Conservation (phyloP, 2,797 vertebrate species). For the Adelosebastes latens region DNA sequence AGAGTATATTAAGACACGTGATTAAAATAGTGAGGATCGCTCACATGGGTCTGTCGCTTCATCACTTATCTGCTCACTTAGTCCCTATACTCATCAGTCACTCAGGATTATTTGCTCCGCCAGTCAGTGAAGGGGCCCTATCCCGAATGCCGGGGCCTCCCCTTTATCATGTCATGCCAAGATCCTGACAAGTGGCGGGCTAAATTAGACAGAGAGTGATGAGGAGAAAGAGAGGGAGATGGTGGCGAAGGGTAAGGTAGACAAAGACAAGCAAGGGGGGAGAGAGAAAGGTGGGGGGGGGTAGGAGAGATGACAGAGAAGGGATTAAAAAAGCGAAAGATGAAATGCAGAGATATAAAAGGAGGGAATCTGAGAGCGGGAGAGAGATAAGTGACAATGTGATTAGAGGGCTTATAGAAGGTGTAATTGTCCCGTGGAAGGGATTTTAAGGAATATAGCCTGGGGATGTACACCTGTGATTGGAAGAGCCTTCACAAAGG, state of each 20-base stretch:
- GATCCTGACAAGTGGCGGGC: constrained; percentile 62
- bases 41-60: constrained; percentile 42
- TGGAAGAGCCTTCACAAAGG: constrained; percentile 35
- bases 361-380: constrained; percentile 29
- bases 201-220: constrained; percentile 67
- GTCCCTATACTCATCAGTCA: constrained; percentile 64
- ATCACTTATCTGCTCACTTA: constrained; percentile 59
- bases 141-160: constrained; percentile 49
- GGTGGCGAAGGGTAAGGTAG: constrained; percentile 18
- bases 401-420: constrained; percentile 57
- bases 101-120: constrained; percentile 60
- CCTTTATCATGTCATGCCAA: constrained; percentile 64
- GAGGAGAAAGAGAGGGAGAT: constrained; percentile 19
- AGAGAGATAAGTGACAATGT: constrained; percentile 54
- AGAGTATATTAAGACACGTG: constrained; percentile 37
- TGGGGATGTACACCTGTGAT: constrained; percentile 70
- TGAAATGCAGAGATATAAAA: constrained; percentile 47
- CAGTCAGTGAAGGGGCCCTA: constrained; percentile 50
- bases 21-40: constrained; percentile 53
- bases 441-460: constrained; percentile 59
- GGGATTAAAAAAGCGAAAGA: constrained; percentile 54
- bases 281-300: not conserved
- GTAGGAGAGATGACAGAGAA: constrained; percentile 38
- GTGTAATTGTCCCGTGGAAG: constrained; percentile 55
- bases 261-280: constrained; percentile 13